Conservation (phyloP, 2,113 vertebrate species). For the Tinamus guttatus region DNA sequence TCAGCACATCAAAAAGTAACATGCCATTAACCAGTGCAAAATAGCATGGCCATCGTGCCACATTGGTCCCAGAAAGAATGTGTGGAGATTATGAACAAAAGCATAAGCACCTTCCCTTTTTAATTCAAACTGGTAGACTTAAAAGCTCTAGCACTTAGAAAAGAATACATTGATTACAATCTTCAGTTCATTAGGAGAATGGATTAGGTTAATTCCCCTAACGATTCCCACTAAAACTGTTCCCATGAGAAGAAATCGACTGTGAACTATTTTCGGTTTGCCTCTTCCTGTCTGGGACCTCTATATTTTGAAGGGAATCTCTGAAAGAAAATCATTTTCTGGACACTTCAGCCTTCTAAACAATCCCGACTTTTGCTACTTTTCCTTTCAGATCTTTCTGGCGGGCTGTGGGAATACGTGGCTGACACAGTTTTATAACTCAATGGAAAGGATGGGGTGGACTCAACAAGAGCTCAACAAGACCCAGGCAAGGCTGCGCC, state of each 20-base stretch:
- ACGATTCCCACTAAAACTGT: neutral
- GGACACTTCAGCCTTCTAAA: neutral
- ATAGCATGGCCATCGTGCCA: neutral
- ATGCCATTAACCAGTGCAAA: neutral
- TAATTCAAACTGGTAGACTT: neutral
- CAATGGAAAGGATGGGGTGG: neutral
- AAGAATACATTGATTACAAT: neutral
- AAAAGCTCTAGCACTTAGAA: neutral
- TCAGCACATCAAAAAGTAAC: neutral
- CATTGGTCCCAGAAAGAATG: neutral
- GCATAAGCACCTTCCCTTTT: neutral
- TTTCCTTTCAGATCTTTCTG: neutral
- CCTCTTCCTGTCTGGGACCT: neutral
- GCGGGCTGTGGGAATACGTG: neutral
- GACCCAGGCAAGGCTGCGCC: neutral
- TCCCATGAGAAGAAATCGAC: constrained; percentile 29
- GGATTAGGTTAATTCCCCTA: constrained; percentile 18
- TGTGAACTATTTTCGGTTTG: neutral
- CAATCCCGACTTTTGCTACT: constrained; percentile 12
- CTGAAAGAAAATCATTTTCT: neutral
- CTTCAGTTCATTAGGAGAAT: neutral
- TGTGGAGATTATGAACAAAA: neutral
- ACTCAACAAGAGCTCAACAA: neutral
- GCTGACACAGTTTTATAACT: neutral
- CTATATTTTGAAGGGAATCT: constrained; percentile 4